These are phyloP conservation scores for Paramisgurnus dabryanus DNA, from an alignment of 2,113 vertebrate species.

Conservation along the genomic window DNA sequence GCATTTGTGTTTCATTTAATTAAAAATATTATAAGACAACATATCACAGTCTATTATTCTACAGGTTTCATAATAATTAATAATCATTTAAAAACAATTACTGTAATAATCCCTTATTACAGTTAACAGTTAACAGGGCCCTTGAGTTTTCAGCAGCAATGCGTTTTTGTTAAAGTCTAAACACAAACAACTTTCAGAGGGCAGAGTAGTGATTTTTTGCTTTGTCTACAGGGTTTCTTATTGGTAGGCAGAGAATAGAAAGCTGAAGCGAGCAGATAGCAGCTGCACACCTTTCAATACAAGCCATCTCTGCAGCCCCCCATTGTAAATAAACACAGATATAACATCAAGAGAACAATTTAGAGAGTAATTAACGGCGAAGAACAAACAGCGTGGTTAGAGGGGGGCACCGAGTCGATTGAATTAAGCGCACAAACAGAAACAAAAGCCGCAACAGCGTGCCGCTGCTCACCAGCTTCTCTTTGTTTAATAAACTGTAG, in stretches of 20 bases:
- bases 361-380: constrained; percentile 77
- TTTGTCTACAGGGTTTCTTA: constrained; percentile 18
- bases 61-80: too few relatives aligned
- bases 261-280: constrained; percentile 18
- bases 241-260: constrained; percentile 5
- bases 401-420: constrained; percentile 75
- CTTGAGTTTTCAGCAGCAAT: too few relatives aligned
- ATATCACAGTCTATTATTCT: too few relatives aligned
- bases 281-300: constrained; percentile 70
- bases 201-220: constrained; percentile 11
- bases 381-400: constrained; percentile 71
- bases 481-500: constrained; percentile 73
- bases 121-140: too few relatives aligned
- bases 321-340: constrained; percentile 73
- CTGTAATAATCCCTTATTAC: too few relatives aligned
- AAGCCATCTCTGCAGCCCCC: constrained; percentile 66
- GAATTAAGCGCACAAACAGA: constrained; percentile 77
- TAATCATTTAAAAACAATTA: too few relatives aligned
- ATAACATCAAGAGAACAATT: constrained; percentile 78
- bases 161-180: neutral
- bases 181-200: neutral
- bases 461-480: constrained; percentile 72
- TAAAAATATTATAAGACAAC: too few relatives aligned
- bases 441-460: constrained; percentile 71
- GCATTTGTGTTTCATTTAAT: too few relatives aligned